phyloP scores from a whole-genome alignment of 2,888 invertebrate species.

The Ophioninae sp. region DNA sequence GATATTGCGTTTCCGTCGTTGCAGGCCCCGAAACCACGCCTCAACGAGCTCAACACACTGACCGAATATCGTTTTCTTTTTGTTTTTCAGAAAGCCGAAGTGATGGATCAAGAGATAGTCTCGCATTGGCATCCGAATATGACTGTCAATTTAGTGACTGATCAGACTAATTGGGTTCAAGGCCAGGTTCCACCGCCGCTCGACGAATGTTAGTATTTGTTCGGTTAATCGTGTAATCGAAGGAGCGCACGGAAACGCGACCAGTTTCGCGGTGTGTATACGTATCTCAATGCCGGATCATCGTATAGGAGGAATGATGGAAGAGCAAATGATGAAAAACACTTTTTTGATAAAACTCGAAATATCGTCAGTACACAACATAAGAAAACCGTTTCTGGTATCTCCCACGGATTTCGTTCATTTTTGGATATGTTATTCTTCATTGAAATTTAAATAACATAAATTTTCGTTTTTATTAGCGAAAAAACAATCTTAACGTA shows the following conservation, averaged over 20 bases:
- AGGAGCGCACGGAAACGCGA: not conserved
- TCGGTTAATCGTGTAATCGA: slow-evolving; percentile 4
- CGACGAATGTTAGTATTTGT: slow-evolving; percentile 87
- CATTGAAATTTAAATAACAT: no score
- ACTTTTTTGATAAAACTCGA: no score
- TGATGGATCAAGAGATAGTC: slow-evolving; percentile 92
- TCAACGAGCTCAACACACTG: not conserved
- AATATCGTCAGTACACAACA: no score
- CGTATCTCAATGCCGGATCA: not conserved
- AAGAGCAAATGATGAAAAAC: not conserved
- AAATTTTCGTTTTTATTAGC: no score
- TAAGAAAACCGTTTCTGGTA: no score
- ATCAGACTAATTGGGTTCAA: slow-evolving; percentile 96
- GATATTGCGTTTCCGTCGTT: not conserved
- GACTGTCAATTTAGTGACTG: slow-evolving; percentile 96
- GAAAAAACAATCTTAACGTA: no score
- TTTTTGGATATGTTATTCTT: no score
- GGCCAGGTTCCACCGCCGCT: slow-evolving; percentile 96
- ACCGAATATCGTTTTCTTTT: slow-evolving; percentile 5
- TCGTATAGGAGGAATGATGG: not conserved
- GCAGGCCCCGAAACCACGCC: not conserved
- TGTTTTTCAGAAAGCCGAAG: slow-evolving; percentile 86
- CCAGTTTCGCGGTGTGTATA: not conserved
- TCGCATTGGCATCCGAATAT: slow-evolving; percentile 99
- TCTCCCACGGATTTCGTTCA: no score